Evolutionary conservation across 1,140 invertebrate species (phyloP).

Genomic region (Zaprionus vittiger): DNA sequence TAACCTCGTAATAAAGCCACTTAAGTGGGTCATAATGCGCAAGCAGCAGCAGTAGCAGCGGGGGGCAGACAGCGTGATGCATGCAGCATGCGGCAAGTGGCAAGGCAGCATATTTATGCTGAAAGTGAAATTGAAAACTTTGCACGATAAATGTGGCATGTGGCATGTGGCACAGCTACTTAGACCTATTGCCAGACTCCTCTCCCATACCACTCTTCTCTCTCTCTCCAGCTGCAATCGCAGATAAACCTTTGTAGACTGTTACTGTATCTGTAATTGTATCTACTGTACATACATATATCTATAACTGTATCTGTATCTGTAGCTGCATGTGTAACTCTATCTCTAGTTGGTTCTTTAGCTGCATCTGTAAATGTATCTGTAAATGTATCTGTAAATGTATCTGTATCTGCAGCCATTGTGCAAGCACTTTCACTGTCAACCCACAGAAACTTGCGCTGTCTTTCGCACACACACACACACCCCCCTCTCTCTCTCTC

Average conservation of each 20-base stretch:
- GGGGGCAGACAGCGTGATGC: slow-evolving; percentile 16
- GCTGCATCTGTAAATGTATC: slow-evolving; percentile 17
- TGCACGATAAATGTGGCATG: slow-evolving; percentile 62
- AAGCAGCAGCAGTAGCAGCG: slow-evolving; percentile 9
- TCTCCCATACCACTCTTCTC: too few relatives aligned
- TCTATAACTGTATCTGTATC: background rate
- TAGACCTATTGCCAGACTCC: slow-evolving; percentile 14
- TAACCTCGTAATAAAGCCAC: slow-evolving; percentile 83
- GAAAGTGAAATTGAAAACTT: slow-evolving; percentile 82
- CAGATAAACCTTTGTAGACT: slow-evolving; percentile 5
- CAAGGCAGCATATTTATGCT: slow-evolving; percentile 72
- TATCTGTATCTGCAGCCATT: slow-evolving; percentile 25
- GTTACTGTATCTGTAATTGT: slow-evolving; percentile 2
- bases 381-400: slow-evolving; percentile 8
- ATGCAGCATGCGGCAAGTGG: slow-evolving; percentile 48
- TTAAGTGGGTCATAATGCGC: slow-evolving; percentile 83
- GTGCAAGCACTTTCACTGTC: slow-evolving; percentile 70
- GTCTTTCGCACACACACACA: slow-evolving; percentile 35
- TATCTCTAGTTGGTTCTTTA: background rate
- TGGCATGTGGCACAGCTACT: slow-evolving; percentile 24
- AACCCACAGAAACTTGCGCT: slow-evolving; percentile 62
- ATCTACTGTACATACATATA: background rate
- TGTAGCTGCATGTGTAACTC: slow-evolving; percentile 14
- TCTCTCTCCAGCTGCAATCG: too few relatives aligned
- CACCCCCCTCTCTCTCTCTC: background rate